Evolutionary conservation across 1,140 invertebrate species (phyloP).

Genomic region (Danaus plexippus): DNA sequence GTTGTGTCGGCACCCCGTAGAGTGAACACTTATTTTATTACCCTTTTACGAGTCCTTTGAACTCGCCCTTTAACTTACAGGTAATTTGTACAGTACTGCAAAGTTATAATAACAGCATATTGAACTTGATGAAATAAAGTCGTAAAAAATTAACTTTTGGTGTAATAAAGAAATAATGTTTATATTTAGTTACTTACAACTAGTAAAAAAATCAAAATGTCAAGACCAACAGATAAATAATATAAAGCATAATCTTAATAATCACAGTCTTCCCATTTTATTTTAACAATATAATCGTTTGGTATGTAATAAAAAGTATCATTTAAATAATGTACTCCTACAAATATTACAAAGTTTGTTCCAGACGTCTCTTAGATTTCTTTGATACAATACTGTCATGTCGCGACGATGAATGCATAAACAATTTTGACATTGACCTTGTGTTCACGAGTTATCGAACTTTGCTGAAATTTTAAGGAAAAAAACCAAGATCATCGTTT

Average conservation of each 20-base stretch:
- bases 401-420: constrained; percentile 10
- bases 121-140: too few relatives aligned
- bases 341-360: background rate
- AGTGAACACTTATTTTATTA: constrained; percentile 49
- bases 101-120: too few relatives aligned
- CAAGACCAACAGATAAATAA: too few relatives aligned
- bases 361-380: background rate
- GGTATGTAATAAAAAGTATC: too few relatives aligned
- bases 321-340: too few relatives aligned
- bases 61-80: constrained; percentile 26
- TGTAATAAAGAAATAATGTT: too few relatives aligned
- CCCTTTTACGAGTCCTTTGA: constrained; percentile 46
- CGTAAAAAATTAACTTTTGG: too few relatives aligned
- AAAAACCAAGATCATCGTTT: too few relatives aligned
- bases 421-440: constrained; percentile 11
- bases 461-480: too few relatives aligned
- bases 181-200: too few relatives aligned
- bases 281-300: too few relatives aligned
- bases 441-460: constrained; percentile 5
- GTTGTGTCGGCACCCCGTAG: constrained; percentile 33
- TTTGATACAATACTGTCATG: constrained; percentile 5
- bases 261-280: constrained; percentile 3
- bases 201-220: too few relatives aligned
- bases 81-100: constrained; percentile 5
- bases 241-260: constrained; percentile 23